Conservation (phyloP, 2,888 invertebrate genomes). For the Holacanthella duospinosa region DNA sequence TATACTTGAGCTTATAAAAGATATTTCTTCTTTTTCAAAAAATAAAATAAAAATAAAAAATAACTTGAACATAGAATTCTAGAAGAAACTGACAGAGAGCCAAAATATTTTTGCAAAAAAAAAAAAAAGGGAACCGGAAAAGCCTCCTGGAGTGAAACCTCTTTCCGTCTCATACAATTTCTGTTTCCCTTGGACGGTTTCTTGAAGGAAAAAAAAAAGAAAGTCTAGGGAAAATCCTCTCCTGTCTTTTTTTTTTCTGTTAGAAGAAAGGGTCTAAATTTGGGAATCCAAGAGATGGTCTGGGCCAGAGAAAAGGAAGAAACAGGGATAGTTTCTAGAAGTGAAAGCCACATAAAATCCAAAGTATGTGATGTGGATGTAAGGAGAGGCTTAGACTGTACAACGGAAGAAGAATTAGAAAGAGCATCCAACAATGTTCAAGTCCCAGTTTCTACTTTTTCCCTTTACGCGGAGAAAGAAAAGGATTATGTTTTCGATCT, state of each 20-base stretch:
- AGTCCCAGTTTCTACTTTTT: background rate
- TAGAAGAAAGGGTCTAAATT: background rate
- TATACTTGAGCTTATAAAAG: no score
- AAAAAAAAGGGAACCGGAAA: background rate
- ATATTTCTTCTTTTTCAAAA: background rate
- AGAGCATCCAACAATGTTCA: background rate
- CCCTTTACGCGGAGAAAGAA: background rate
- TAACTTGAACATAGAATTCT: background rate
- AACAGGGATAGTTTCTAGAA: background rate
- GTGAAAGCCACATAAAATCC: background rate
- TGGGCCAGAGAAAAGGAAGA: no score
- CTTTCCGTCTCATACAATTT: background rate
- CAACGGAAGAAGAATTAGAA: conserved; percentile 3
- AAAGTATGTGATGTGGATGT: background rate
- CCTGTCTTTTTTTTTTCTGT: background rate
- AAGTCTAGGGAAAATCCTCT: background rate
- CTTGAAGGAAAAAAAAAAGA: background rate
- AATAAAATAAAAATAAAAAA: background rate
- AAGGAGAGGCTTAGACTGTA: background rate
- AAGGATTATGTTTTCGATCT: conserved; percentile 3
- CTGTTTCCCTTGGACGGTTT: background rate
- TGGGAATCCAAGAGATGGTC: background rate
- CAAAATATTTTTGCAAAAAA: conserved; percentile 4
- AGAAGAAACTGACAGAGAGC: background rate
- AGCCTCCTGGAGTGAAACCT: background rate